Conservation (phyloP, 2,797 vertebrate species). For the Karalla daura region DNA sequence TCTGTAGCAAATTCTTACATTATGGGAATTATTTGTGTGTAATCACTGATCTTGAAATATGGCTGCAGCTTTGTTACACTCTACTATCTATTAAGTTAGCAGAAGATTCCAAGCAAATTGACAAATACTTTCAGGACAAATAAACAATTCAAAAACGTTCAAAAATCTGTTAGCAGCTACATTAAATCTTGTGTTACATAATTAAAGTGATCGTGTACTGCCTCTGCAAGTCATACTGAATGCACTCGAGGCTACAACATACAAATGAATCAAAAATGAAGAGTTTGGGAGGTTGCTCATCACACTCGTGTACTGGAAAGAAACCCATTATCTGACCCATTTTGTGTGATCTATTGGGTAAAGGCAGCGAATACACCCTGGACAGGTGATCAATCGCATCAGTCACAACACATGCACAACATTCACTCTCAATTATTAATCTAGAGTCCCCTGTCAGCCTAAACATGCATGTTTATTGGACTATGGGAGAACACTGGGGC, state of each 20-base stretch:
- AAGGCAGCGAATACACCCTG: no score
- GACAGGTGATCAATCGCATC: no score
- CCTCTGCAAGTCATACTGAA: no score
- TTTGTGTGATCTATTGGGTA: no score
- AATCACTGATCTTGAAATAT: neutral
- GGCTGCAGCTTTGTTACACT: neutral
- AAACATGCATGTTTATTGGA: no score
- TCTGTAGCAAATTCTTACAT: neutral
- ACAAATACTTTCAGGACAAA: neutral
- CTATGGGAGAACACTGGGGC: no score
- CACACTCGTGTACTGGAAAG: no score
- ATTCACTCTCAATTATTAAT: no score
- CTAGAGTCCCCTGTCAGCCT: no score
- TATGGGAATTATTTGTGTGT: neutral
- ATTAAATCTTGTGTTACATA: neutral
- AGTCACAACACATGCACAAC: no score
- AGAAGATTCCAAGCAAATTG: neutral
- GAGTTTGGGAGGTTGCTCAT: neutral
- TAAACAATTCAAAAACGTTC: neutral
- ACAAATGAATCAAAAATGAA: neutral
- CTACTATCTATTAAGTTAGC: neutral
- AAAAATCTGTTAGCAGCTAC: neutral
- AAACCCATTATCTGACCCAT: no score
- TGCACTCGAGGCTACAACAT: no score
- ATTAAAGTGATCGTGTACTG: neutral